Evolutionary conservation across 2,113 vertebrate species (phyloP).

Genomic region (human (Homo sapiens)): GRCh38 chr3:56294001-56294500

Average conservation of each 20-base stretch:
- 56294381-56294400: background rate
- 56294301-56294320: background rate
- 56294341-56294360: background rate
- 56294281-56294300: background rate
- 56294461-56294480: background rate
- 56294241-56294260: constrained; percentile 12
- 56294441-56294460: background rate
- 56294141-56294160: background rate
- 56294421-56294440: background rate
- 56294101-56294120: background rate
- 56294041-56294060: background rate
- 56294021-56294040: constrained; percentile 39
- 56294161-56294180: background rate
- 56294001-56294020: background rate
- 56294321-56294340: background rate
- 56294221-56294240: background rate
- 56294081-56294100: constrained; percentile 42
- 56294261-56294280: background rate
- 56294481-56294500: background rate
- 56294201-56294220: background rate
- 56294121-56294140: background rate
- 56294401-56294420: background rate
- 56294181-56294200: background rate
- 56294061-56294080: background rate
- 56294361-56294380: background rate